Base-by-base conservation (phyloP, 2,797 vertebrate species). In the Chromobotia macracanthus region DNA sequence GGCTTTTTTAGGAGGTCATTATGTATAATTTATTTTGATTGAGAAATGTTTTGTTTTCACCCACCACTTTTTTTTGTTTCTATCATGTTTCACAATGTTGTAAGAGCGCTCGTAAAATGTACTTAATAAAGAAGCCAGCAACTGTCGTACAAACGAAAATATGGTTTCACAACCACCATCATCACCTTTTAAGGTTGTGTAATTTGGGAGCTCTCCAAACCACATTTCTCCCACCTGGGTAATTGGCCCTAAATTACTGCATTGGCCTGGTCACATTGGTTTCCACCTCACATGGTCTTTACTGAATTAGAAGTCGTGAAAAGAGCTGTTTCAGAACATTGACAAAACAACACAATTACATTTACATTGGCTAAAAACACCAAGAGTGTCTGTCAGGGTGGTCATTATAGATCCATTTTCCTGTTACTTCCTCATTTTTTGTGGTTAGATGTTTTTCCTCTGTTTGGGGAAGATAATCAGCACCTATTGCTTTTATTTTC, bases 391-490 rank as follows among this genome's bases (percentile, higher is more conserved):
- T 46, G 28, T 82, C 53, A 53, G 63, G n/a, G n/a, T 46, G 60
- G 70, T 69, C 75, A 82, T 73, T 82, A 69, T 44, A 31, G 18
- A 53, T 74, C 72, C 56, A 65, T 81, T 71, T 81, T 63, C 56
- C 55, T 61, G 19, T 75, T 75, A 25, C 56, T 51, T 60, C 25
- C 19, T 56, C 50, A 25, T 15, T 66, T 48, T 44, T 18, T 58
- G 12, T 46, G 31, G 53, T 21, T 69, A 9, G 61, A 51, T 72
- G 68, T 53, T 53, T 75, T 75, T 53, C 21, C 25, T 35, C 31
- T 25, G 35, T 56, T 74, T 69, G 53, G 13, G 60, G 23, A 4
- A 56, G 50, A 72, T 28, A 72, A 79, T 79, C 31, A 55, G 60
- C 13, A 44, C 69, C 77, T 65, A 56, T 79, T 69, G 61, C 60